Evolutionary conservation across 2,113 vertebrate genomes (phyloP), one percentile per base, ranked within the genome.

Genomic region (Tupaia tana): DNA sequence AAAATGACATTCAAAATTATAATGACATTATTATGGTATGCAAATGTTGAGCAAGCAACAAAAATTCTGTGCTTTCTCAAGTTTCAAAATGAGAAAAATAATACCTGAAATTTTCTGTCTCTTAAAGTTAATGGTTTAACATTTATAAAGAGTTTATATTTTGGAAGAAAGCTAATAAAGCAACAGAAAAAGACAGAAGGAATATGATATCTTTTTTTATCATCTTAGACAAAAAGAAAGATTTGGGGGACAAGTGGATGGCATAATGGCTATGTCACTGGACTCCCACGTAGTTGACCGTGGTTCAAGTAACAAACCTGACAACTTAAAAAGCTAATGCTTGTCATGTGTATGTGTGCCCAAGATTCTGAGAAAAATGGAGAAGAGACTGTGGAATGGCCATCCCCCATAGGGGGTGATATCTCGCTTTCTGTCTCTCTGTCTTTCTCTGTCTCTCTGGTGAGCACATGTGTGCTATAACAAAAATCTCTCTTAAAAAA

Each of bases 1-100:
- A 87, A 94, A 78, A 67, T 87, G 77, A 78, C 29, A 74, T 83
- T 95, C 22, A 77, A 92, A 92, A 67, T 89, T 92, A 52, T 77
- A 86, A 82, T 86, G 18, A 94, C 78, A 90, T 92, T 13, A 80
- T 34, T 6, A 52, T 94, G 31, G 83, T 73, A 64, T 12, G 7
- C 56, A 74, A 89, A 81, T 31, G 71, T 18, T 83, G 70, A 71
- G 24, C 31, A 71, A 71, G 7, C 54, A 84, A 85, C 16, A 83
- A 56, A 67, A 25, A 86, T 54, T 61, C 43, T 52, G 56, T 69
- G 43, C 5, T 93, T 82, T 31, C 29, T 77, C 4, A 54, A 52
- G 63, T 78, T 64, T 83, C 87, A 34, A 93, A 86, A 90, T 58
- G 58, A 18, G 22, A 29, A 95, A 81, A 90, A 81, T 61, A 54